Base-by-base conservation (phyloP, 1,140 invertebrate genomes). In the Microplitis demolitor region DNA sequence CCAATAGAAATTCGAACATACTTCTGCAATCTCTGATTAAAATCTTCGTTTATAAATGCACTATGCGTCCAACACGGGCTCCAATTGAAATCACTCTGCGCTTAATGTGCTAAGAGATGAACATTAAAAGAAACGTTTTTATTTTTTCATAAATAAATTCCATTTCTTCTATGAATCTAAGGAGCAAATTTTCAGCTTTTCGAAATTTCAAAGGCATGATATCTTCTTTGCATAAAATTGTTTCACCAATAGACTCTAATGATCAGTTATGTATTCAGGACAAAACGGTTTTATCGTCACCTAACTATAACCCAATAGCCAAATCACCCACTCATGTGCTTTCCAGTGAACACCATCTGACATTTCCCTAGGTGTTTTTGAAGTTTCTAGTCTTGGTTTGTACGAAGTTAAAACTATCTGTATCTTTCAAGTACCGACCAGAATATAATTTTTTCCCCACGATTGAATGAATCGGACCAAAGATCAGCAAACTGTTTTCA, bases 261-360 rank as follows among this genome's bases (percentile, higher is more conserved):
- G 75, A 31, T 69, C 31, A 4, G 73, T 45, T 16, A 62, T 73
- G 13, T 63, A 35, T 39, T 0, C n/a, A 3, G 74, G 69, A 37
- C 74, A 68, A 3, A 71, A 0, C 4, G 13, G 67, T 50, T 66
- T 62, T 9, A 78, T 51, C 13, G 51, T 71, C 4, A 64, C 69
- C 3, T 69, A 14, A 24, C 71, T 69, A 39, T 76, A 77, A 45
- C 35, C 76, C 31, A 77, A 54, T 0, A 77, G 39, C 53, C 66
- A 79, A 11, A 69, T 60, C 0, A 60, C 62, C 74, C 78, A 80
- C 58, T 80, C 78, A 69, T 78, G 70, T 2, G 77, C 76, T 68
- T 79, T 79, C 76, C 78, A 80, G 76, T 69, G 51, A 13, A 13
- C 58, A 5, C 78, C 58, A 16, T 76, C 74, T 8, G 45, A 60